Evolutionary conservation across 2,888 invertebrate species (phyloP).

Genomic region (Spatulosminthurus flaviceps): DNA sequence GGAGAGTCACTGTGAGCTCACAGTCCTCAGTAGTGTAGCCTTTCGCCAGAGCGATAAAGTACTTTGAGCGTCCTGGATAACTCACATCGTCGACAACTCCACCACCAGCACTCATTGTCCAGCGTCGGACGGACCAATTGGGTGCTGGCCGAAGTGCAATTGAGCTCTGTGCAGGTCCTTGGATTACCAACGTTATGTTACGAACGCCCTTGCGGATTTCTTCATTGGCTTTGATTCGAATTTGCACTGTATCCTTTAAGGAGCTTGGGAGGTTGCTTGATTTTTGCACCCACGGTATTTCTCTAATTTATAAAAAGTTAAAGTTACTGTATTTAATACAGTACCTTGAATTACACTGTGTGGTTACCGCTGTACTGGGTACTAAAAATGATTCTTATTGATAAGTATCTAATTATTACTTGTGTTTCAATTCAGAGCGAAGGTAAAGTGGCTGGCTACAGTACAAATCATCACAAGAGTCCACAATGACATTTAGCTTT

Average conservation of each 20-base stretch:
- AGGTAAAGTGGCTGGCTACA: constrained; percentile 60
- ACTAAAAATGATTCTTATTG: not conserved
- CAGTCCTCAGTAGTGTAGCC: constrained; percentile 35
- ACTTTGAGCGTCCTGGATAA: constrained; percentile 65
- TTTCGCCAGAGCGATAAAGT: constrained; percentile 66
- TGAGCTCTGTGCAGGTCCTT: constrained; percentile 68
- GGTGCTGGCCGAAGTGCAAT: constrained; percentile 66
- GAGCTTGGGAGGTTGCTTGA: not conserved
- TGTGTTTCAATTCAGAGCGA: too few species aligned
- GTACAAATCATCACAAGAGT: constrained; percentile 57
- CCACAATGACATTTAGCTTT: constrained; percentile 51
- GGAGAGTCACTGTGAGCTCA: too few species aligned
- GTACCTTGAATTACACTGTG: not conserved
- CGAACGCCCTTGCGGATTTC: not conserved
- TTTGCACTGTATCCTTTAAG: constrained; percentile 30
- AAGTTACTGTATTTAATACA: not conserved
- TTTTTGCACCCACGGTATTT: constrained; percentile 37
- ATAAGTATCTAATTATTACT: constrained; percentile 45
- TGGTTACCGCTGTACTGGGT: too few species aligned
- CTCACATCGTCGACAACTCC: constrained; percentile 57
- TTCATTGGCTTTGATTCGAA: not conserved
- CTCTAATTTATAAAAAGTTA: constrained; percentile 19
- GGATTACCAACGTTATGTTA: constrained; percentile 52
- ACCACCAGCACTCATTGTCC: constrained; percentile 64
- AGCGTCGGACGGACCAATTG: constrained; percentile 65